phyloP scores from a whole-genome alignment of 2,888 invertebrate species.

The Willowsia nigromaculata region DNA sequence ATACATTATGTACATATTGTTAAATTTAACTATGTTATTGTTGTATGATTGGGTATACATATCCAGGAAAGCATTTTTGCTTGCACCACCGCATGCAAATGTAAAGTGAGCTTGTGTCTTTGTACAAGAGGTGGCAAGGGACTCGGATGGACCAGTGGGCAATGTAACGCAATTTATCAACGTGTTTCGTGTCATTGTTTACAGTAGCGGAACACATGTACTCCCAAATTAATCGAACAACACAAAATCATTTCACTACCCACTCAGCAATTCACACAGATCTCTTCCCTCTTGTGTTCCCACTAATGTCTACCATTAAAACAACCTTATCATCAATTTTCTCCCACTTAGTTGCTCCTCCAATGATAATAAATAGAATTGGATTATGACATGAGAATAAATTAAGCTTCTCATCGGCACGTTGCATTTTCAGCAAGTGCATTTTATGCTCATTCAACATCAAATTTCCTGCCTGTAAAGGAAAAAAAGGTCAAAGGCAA shows the following conservation, averaged over 20 bases:
- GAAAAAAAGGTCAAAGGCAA: not conserved
- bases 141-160: constrained; percentile 42
- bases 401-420: not conserved
- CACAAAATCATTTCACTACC: constrained; percentile 10
- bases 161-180: constrained; percentile 58
- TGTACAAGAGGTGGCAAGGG: constrained; percentile 34
- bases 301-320: not conserved
- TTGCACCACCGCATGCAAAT: not conserved
- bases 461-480: not conserved
- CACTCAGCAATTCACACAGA: constrained; percentile 15
- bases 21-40: not conserved
- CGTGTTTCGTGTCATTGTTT: constrained; percentile 49
- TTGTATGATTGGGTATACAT: not conserved
- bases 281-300: not conserved
- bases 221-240: constrained; percentile 49
- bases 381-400: constrained; percentile 13
- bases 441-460: not conserved
- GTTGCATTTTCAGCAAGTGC: not conserved
- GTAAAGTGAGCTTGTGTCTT: constrained; percentile 18
- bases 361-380: not conserved
- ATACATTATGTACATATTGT: not conserved
- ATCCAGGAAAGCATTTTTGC: not conserved
- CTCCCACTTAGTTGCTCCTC: not conserved
- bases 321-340: not conserved
- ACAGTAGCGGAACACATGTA: constrained; percentile 60